Evolutionary conservation across 1,140 invertebrate species (phyloP), one percentile per base, ranked within the genome.

Genomic region (Drosophila sechellia): DNA sequence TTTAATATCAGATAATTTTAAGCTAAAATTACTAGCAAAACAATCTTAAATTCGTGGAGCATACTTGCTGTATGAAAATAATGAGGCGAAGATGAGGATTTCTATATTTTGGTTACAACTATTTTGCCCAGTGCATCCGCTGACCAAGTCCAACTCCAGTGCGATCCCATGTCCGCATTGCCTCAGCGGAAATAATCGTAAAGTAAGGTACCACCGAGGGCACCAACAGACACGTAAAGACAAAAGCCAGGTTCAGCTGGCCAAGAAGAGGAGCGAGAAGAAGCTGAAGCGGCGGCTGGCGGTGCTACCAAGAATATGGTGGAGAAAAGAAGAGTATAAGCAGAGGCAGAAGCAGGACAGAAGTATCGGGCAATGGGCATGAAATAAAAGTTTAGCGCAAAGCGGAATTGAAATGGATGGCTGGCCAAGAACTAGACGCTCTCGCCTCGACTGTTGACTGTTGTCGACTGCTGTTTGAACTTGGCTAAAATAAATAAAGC

Each of bases 401-500:
- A 79, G 71, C 79, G 77, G 65, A 77, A 72, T 83, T 78, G 79
- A 75, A 83, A 79, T 85, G 81, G 65, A 83, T 81, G 79, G 81
- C 69, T 79, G 70, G 72, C 69, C 71, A 77, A 77, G 74, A 77
- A 77, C 74, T 77, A 77, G 74, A 77, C 73, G 74, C 50, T 61
- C 72, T 72, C 63, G 58, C 57, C 71, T 54, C 48, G 70, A 49
- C 57, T 63, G 37, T 72, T 63, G 40, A 74, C 57, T 74, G 57
- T 75, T 68, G 57, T 73, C 68, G 79, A 53, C 58, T 83, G 74
- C 61, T 71, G 68, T 77, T 84, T 86, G 83, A 86, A 86, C 83
- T 86, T 86, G 83, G 84, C 83, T 86, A 83, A 86, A 86, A 89
- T 87, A 86, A 89, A 85, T 89, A 86, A 86, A 86, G 83, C 83